phyloP scores from a whole-genome alignment of 2,113 vertebrate genomes.

The Pica pica region DNA sequence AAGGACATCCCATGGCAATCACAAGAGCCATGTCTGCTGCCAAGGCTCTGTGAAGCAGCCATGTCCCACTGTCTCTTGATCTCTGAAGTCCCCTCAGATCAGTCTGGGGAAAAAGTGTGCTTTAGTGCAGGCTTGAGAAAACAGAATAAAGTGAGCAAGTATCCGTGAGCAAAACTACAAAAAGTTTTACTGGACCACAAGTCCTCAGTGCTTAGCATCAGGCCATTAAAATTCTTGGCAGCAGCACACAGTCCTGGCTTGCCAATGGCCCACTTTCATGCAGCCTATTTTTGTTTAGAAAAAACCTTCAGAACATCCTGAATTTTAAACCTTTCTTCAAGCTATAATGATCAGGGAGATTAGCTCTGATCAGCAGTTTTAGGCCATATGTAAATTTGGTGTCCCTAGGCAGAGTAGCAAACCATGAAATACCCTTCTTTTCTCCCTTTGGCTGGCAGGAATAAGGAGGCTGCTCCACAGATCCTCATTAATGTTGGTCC shows the following conservation, averaged over 20 bases:
- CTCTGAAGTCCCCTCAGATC: background rate
- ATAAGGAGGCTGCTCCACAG: background rate
- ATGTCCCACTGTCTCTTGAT: background rate
- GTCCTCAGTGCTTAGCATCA: background rate
- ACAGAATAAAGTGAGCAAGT: background rate
- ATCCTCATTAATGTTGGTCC: background rate
- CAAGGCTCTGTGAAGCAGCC: background rate
- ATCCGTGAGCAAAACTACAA: background rate
- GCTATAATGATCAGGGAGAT: constrained; percentile 47
- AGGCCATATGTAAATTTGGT: constrained; percentile 25
- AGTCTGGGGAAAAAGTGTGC: background rate
- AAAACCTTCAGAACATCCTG: background rate
- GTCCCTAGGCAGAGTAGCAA: constrained; percentile 9
- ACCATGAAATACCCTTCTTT: background rate
- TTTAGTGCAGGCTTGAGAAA: background rate
- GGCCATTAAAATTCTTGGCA: constrained; percentile 17
- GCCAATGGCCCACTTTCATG: constrained; percentile 18
- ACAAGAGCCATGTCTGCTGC: background rate
- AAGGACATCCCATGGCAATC: background rate
- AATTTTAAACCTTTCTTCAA: constrained; percentile 45
- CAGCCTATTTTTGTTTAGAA: constrained; percentile 41
- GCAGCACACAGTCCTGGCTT: background rate
- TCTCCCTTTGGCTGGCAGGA: background rate
- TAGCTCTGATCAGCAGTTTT: constrained; percentile 49
- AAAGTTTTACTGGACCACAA: background rate